Conservation (phyloP, 2,113 vertebrate species). For the Engystomops pustulosus region DNA sequence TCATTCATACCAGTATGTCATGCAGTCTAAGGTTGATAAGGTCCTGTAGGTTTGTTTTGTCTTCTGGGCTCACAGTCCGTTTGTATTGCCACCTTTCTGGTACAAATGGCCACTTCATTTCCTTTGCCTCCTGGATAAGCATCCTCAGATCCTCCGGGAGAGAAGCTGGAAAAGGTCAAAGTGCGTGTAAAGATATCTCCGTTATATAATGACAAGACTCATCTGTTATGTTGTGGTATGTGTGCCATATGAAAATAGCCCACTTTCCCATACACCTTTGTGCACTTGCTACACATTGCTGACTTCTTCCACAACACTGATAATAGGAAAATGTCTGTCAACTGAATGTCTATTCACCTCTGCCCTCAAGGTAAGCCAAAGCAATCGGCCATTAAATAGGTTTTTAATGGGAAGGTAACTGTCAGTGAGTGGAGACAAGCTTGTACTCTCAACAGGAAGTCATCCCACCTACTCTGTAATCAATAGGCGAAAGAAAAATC, state of each 20-base stretch:
- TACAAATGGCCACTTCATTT: constrained; percentile 97
- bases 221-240: constrained; percentile 59
- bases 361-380: constrained; percentile 75
- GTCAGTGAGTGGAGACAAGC: constrained; percentile 62
- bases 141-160: constrained; percentile 82
- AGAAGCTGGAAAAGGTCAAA: constrained; percentile 79
- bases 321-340: constrained; percentile 64
- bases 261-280: constrained; percentile 33
- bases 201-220: constrained; percentile 62
- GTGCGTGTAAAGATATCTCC: constrained; percentile 71
- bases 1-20: constrained; percentile 83
- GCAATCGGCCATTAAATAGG: constrained; percentile 69
- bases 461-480: not conserved
- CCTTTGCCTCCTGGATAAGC: constrained; percentile 87
- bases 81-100: constrained; percentile 98
- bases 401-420: constrained; percentile 72
- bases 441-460: constrained; percentile 41
- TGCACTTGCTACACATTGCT: constrained; percentile 60
- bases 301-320: constrained; percentile 60
- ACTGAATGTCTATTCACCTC: constrained; percentile 62
- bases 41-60: constrained; percentile 92
- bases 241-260: constrained; percentile 52
- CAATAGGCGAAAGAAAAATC: constrained; percentile 21
- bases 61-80: constrained; percentile 76
- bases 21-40: constrained; percentile 76